Base-by-base conservation (phyloP, 2,113 vertebrate genomes). In the Stomatorhinus ivindoensis region DNA sequence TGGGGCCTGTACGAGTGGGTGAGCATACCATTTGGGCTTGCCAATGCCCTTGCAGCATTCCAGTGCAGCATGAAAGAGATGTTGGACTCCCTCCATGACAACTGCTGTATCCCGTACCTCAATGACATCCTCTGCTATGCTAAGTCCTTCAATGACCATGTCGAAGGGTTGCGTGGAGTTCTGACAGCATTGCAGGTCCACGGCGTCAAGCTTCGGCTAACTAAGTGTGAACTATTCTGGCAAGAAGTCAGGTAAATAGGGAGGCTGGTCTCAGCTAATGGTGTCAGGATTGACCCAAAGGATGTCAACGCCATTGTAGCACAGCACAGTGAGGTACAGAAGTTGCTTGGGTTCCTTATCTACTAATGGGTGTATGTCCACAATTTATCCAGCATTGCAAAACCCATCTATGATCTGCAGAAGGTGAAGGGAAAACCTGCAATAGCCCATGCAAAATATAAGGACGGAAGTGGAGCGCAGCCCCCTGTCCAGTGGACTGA, bases 31-130 rank as follows among this genome's bases (percentile, higher is more conserved):
- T 53, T 53, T 53, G 0, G 15, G 3, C 15, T 89, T 19, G 39
- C 73, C 44, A 89, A 89, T 48, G n/a, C 73, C 19, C 31, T 48
- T 24, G 88, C 47, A 3, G 17, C 88, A 53, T 89, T 89, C 7
- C 88, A 82, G 73, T 1, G 27, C 19, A 86, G 86, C 47, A 90
- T 89, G 84, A 55, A 91, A 17, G 87, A 92, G 11, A 53, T 53
- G 58, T 92, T 90, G 2, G 4, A 19, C 51, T 21, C 82, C 0
- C 2, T 91, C 0, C 13, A 24, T 0, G 87, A 90, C 53, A 46
- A 89, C 0, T 87, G 27, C 2, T 89, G 91, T 13, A 88, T 91
- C 17, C 83, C 73, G 0, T 91, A 91, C 9, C 9, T 91, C 11
- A 31, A 55, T 39, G 86, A 87, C 4, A 27, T 39, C 31, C 50